Base-by-base conservation (phyloP, 2,113 vertebrate species). In the Sturnira hondurensis region DNA sequence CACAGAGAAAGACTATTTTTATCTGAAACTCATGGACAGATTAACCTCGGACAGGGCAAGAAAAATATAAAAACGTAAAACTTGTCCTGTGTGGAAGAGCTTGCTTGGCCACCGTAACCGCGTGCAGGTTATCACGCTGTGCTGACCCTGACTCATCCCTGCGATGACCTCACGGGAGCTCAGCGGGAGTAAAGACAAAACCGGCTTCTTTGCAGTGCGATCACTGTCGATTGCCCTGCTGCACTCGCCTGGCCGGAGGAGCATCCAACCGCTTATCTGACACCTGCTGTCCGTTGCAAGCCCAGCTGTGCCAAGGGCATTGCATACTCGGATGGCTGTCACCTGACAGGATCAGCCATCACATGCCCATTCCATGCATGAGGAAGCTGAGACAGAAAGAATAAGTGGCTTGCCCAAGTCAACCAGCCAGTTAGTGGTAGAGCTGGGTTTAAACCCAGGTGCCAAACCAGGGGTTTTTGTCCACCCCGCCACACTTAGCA, bases 401-500 rank as follows among this genome's bases (percentile, higher is more conserved):
- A 10, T 5, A 1, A 56, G 13, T 1, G 0, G 4, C 7, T 10
- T 36, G 22, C n/a, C 28, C 8, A 1, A 3, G n/a, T 41, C 14
- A 0, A 7, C 13, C 77, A 61, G 56, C 33, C 26, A 0, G 38
- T 80, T 13, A 7, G 24, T 16, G 56, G 56, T 4, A 12, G n/a
- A 45, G 52, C 86, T 20, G 33, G 68, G 67, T 7, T 22, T 7
- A 43, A 61, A 43, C 63, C 54, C 13, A 0, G 56, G 33, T 28
- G 61, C 36, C 8, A 52, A 52, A 76, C 47, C 63, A 26, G n/a
- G 0, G 10, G 36, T 31, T 41, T 50, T 45, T 5, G 5, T 13
- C 45, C 12, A 0, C 4, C 1, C 17, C 0, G 41, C 41, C 14
- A 0, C 19, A 20, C 0, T 22, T 5, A 4, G 33, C 1, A 2